Percentiles rank a stretch among this genome's conserved stretches.
Evolutionary conservation across 2,888 invertebrate species (phyloP).

Genomic region (Drosophila aldrichi): DNA sequence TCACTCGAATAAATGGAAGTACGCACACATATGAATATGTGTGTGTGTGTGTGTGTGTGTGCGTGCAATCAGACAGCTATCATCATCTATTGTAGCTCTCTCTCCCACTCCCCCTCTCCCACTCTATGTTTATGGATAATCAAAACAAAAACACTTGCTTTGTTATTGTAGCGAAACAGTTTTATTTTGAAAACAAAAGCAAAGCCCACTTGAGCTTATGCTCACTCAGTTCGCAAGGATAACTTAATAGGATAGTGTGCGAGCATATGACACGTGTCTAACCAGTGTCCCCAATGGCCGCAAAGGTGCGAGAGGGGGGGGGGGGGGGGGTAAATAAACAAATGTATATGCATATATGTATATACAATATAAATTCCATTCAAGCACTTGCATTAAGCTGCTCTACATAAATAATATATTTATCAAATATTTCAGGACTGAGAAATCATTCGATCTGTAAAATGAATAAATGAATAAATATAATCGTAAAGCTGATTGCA

Average conservation of each 20-base stretch:
- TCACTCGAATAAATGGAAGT: conserved; percentile 48
- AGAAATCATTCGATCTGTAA: background rate
- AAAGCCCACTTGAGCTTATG: conserved; percentile 75
- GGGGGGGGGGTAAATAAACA: background rate
- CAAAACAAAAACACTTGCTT: conserved; percentile 70
- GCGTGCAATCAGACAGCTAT: conserved; percentile 56
- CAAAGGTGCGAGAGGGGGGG: conserved; percentile 6
- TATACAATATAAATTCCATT: background rate
- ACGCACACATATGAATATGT: background rate
- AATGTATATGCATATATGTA: too few species aligned
- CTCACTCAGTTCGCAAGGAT: conserved; percentile 60
- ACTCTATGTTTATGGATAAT: conserved; percentile 49
- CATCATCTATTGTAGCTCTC: conserved; percentile 39
- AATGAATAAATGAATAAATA: conserved; percentile 17
- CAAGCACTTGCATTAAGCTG: background rate
- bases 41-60: conserved; percentile 10
- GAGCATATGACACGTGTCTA: background rate
- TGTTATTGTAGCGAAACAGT: conserved; percentile 68
- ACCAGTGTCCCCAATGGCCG: background rate
- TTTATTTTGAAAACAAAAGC: conserved; percentile 77
- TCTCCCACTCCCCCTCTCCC: too few species aligned
- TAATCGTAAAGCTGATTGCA: conserved; percentile 13
- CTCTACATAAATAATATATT: conserved; percentile 5
- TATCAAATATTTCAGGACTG: conserved; percentile 5
- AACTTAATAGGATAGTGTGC: conserved; percentile 54